Percentiles rank a stretch among this genome's conserved stretches.
Evolutionary conservation across 2,888 invertebrate genomes (phyloP).

Genomic region (Branchinecta sandiegonensis): DNA sequence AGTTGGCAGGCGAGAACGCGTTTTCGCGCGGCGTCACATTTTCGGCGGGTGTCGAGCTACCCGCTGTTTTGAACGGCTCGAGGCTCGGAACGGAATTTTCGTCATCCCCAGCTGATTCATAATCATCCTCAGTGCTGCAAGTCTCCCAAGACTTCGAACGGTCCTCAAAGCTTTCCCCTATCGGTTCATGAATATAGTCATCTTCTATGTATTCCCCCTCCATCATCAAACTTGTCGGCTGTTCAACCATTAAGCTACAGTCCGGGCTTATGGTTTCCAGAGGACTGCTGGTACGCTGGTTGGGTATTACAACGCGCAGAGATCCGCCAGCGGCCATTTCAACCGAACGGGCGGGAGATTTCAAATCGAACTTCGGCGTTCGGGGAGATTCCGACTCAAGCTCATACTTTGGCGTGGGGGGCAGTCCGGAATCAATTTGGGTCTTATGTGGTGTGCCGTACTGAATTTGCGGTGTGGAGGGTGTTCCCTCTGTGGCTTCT

Average conservation of each 20-base stretch:
- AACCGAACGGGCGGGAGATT: not conserved
- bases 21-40: too few species aligned
- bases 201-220: slow-evolving; percentile 8
- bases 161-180: not conserved
- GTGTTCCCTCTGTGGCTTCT: not conserved
- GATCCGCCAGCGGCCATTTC: not conserved
- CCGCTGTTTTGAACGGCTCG: not conserved
- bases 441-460: too few species aligned
- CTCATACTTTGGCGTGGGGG: not conserved
- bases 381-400: too few species aligned
- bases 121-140: not conserved
- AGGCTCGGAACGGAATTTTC: not conserved
- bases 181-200: not conserved
- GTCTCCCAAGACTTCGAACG: not conserved
- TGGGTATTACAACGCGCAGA: not conserved
- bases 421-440: not conserved
- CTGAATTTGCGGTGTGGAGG: not conserved
- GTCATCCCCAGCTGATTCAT: not conserved
- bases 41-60: not conserved
- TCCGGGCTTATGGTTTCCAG: not conserved
- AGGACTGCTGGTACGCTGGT: not conserved
- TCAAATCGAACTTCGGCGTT: not conserved
- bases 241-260: not conserved
- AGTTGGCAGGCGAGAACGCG: too few species aligned
- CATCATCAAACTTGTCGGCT: not conserved